Percentiles rank a stretch among this genome's conserved stretches.
phyloP scores from a whole-genome alignment of 2,797 vertebrate species.

The Buceros bicornis region DNA sequence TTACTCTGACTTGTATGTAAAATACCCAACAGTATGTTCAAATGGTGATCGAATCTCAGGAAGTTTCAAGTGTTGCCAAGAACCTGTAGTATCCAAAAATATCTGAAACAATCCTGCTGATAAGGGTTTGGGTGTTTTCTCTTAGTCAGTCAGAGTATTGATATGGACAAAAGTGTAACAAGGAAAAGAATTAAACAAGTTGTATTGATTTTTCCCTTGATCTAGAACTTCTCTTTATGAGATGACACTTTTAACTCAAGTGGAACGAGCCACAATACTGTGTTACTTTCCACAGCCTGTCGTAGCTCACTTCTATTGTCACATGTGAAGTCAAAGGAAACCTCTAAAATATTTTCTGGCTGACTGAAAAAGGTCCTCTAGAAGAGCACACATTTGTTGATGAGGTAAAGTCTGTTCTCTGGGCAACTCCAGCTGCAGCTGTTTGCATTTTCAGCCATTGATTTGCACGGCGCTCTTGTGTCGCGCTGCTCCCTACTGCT shows the following conservation, averaged over 20 bases:
- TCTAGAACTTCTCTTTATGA: background rate
- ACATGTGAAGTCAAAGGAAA: background rate
- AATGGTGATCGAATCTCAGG: background rate
- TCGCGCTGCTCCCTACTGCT: slow-evolving; percentile 28
- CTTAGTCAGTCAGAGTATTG: background rate
- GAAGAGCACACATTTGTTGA: background rate
- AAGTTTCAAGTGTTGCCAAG: background rate
- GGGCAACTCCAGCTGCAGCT: slow-evolving; percentile 14
- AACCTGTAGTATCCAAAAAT: background rate
- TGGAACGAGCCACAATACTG: background rate
- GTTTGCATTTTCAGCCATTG: slow-evolving; percentile 12
- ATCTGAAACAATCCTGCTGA: background rate
- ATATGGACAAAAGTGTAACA: background rate
- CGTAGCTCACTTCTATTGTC: background rate
- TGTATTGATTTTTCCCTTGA: background rate
- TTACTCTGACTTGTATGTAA: background rate
- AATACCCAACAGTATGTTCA: background rate
- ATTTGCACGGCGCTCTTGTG: background rate
- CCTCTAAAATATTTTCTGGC: background rate
- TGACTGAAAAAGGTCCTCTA: background rate
- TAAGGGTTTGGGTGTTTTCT: background rate
- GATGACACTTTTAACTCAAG: background rate
- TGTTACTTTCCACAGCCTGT: background rate
- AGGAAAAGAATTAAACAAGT: background rate
- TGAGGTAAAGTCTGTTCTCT: background rate